phyloP scores from a whole-genome alignment of 2,888 invertebrate species.

The Trichogramma dendrolimi region DNA sequence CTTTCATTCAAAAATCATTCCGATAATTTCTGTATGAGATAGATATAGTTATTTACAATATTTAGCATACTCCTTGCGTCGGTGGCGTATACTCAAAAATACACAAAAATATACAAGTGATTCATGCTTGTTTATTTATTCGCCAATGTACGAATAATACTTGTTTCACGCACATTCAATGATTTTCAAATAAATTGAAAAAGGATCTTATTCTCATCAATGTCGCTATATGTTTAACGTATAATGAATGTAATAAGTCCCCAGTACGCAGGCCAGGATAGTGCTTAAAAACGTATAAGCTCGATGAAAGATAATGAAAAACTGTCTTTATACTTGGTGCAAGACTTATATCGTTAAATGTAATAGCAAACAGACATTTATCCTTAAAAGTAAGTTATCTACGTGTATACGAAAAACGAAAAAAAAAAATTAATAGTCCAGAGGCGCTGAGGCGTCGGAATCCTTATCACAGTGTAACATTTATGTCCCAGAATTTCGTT shows the following conservation, averaged over 20 bases:
- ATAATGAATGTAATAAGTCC: constrained; percentile 2
- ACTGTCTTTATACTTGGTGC: no score
- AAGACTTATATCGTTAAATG: no score
- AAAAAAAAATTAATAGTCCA: constrained; percentile 11
- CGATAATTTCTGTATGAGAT: background rate
- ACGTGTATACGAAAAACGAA: no score
- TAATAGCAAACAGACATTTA: no score
- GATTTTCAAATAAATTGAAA: no score
- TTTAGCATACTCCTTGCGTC: background rate
- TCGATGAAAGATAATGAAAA: constrained; percentile 15
- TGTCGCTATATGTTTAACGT: no score
- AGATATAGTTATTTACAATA: background rate
- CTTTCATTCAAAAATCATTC: background rate
- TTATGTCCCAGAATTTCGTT: no score
- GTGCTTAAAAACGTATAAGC: constrained; percentile 23
- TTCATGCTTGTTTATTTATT: no score
- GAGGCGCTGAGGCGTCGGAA: constrained; percentile 19
- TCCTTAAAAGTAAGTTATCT: no score
- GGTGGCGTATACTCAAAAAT: background rate
- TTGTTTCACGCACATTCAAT: no score
- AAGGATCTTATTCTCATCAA: no score
- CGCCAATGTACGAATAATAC: no score
- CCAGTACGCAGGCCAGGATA: constrained; percentile 15
- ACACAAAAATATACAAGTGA: background rate
- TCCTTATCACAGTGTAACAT: constrained; percentile 26